Evolutionary conservation across 2,888 invertebrate species (phyloP).

Genomic region (Hymenopus coronatus): DNA sequence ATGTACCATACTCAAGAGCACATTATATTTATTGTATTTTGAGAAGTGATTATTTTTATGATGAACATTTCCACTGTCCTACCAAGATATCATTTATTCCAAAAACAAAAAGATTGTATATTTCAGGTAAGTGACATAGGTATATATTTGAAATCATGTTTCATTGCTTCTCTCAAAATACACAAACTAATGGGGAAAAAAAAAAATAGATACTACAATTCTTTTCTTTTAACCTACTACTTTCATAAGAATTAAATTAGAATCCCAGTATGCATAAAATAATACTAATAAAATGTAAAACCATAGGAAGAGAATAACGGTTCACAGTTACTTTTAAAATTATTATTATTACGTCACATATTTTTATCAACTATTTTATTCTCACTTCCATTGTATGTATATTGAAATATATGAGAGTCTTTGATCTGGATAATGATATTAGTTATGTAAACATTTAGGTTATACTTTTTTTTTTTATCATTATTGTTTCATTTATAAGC

Average conservation of each 20-base stretch:
- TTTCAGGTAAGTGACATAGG: not conserved
- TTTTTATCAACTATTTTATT: no score
- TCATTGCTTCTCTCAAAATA: no score
- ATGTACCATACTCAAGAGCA: conserved; percentile 21
- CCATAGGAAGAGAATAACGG: not conserved
- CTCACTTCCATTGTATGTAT: no score
- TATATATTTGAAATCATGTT: not conserved
- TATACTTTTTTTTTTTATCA: no score
- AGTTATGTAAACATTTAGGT: no score
- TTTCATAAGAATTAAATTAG: not conserved
- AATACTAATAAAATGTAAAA: no score
- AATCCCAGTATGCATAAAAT: not conserved
- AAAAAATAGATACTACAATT: not conserved
- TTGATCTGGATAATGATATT: no score
- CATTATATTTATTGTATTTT: conserved; percentile 29
- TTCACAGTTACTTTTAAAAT: no score
- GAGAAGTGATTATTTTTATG: not conserved
- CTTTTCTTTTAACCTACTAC: not conserved
- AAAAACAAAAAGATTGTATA: not conserved
- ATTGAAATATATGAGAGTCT: no score
- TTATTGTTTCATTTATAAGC: no score
- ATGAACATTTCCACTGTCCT: not conserved
- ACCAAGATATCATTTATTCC: not conserved
- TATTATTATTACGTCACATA: no score
- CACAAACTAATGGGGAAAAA: not conserved